These are phyloP conservation scores for Lacanobia wlatinum DNA, from an alignment of 2,888 invertebrate genomes.

Conservation along the genomic window DNA sequence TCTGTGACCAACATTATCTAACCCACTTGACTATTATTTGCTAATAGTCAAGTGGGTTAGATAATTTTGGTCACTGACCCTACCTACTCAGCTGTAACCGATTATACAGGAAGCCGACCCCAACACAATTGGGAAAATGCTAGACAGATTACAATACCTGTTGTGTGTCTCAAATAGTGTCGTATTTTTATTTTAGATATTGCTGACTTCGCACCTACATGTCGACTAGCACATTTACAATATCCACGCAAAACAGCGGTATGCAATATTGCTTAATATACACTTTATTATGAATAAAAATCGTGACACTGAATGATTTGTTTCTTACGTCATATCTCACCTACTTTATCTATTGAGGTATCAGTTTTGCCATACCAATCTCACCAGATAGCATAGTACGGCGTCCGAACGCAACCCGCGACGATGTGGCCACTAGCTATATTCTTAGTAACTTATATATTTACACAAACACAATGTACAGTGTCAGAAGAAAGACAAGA, in stretches of 20 bases:
- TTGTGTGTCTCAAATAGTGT: neutral
- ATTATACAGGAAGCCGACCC: no score
- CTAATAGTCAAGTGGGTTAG: no score
- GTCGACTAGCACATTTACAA: neutral
- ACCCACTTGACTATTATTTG: no score
- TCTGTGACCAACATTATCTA: no score
- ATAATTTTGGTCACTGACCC: no score
- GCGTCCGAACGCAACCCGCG: slow-evolving; percentile 35
- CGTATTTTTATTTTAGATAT: slow-evolving; percentile 37
- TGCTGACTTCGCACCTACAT: neutral
- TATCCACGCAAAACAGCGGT: slow-evolving; percentile 10
- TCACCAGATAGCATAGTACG: slow-evolving; percentile 60
- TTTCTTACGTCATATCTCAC: slow-evolving; percentile 44
- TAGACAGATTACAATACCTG: neutral
- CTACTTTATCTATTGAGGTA: slow-evolving; percentile 44
- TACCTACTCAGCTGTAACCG: no score
- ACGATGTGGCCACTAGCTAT: slow-evolving; percentile 72
- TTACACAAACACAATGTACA: slow-evolving; percentile 45
- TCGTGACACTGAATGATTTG: slow-evolving; percentile 17
- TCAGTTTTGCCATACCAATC: slow-evolving; percentile 64
- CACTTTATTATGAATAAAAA: slow-evolving; percentile 13
- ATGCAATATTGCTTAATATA: neutral
- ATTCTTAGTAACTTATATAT: slow-evolving; percentile 52
- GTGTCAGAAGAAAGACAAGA: slow-evolving; percentile 78
- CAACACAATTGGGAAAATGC: no score